Conservation (phyloP, 2,113 vertebrate genomes). For the Diadophis punctatus region DNA sequence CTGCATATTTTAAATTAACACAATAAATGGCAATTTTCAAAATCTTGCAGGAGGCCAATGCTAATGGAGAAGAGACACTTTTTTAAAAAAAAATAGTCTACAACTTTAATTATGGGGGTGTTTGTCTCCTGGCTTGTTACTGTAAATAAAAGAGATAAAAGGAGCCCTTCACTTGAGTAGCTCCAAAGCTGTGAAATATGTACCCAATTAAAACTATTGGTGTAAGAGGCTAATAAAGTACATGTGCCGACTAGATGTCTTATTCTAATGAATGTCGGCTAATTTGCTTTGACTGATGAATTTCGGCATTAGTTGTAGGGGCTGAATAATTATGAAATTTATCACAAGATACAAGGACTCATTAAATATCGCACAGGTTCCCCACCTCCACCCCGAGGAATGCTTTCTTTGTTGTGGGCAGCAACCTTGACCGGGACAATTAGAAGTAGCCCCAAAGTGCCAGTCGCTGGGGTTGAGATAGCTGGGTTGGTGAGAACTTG, state of each 20-base stretch:
- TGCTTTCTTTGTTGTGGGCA: conserved; percentile 74
- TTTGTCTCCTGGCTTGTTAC: conserved; percentile 80
- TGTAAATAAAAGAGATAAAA: conserved; percentile 90
- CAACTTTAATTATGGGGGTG: conserved; percentile 75
- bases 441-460: conserved; percentile 40
- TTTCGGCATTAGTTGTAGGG: conserved; percentile 83
- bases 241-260: conserved; percentile 91
- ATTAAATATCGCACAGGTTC: conserved; percentile 80
- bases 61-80: conserved; percentile 50
- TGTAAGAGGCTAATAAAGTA: conserved; percentile 98
- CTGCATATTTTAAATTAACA: conserved; percentile 40
- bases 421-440: conserved; percentile 71
- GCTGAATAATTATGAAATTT: conserved; percentile 94
- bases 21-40: conserved; percentile 48
- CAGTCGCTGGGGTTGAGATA: background rate
- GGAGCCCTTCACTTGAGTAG: conserved; percentile 86
- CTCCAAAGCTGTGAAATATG: conserved; percentile 95
- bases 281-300: conserved; percentile 99
- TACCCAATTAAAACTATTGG: conserved; percentile 98
- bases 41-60: conserved; percentile 49
- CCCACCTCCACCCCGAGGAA: conserved; percentile 65
- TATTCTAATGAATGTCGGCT: conserved; percentile 95
- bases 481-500: conserved; percentile 21
- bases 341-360: conserved; percentile 84
- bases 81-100: conserved; percentile 43